phyloP scores from a whole-genome alignment of 2,113 vertebrate genomes.

The Saguinus imperator region DNA sequence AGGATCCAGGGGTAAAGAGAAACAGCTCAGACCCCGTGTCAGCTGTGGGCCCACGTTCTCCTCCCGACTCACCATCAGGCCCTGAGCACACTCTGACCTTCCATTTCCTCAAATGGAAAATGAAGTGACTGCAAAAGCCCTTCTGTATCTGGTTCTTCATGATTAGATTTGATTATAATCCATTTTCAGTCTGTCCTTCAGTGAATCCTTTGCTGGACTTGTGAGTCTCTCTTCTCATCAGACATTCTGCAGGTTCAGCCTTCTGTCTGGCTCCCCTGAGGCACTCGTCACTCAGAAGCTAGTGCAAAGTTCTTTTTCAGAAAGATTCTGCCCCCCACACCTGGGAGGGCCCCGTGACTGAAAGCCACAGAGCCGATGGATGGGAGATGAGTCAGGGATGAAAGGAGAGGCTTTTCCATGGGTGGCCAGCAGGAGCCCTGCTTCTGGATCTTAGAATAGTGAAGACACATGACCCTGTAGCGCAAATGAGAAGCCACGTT shows the following conservation, averaged over 20 bases:
- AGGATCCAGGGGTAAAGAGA: background rate
- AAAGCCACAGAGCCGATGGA: background rate
- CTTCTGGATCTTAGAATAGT: background rate
- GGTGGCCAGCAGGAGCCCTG: background rate
- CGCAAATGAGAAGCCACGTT: background rate
- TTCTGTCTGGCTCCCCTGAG: background rate
- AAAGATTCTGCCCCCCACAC: background rate
- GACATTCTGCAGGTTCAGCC: fast-evolving
- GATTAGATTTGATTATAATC: background rate
- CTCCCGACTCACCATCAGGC: background rate
- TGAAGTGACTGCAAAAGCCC: background rate
- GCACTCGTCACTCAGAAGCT: background rate
- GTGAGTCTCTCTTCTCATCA: background rate
- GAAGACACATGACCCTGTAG: fast-evolving
- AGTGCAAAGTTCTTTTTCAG: background rate
- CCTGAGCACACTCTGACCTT: background rate
- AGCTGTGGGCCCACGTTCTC: too few species aligned
- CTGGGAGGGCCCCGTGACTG: background rate
- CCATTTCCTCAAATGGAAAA: background rate
- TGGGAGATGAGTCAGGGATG: background rate
- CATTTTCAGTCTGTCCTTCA: background rate
- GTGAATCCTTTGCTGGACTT: fast-evolving
- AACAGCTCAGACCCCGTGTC: too few species aligned
- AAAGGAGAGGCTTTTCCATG: background rate
- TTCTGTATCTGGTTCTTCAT: background rate